A percentile compares a stretch with the other conserved stretches of the same genome.
These are phyloP conservation scores for Eurypyga helias DNA, from an alignment of 2,113 vertebrate genomes.

Conservation along the genomic window DNA sequence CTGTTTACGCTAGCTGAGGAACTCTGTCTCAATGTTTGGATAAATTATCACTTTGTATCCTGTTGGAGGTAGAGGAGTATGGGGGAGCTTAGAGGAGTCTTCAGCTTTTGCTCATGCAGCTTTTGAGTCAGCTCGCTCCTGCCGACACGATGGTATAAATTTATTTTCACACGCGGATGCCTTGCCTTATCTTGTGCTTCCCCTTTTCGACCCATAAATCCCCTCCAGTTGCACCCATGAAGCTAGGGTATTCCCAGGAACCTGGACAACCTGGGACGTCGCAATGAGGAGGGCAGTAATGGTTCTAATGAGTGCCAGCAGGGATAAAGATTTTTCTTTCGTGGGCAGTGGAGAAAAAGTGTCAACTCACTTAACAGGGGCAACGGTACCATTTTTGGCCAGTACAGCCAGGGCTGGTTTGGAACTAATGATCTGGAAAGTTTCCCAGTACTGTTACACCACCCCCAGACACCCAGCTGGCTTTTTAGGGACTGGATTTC, in stretches of 20 bases:
- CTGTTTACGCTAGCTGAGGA: slow-evolving; percentile 39
- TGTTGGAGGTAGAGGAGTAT: not conserved
- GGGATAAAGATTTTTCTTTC: not conserved
- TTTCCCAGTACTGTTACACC: not conserved
- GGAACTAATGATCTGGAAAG: not conserved
- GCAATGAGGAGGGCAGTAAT: not conserved
- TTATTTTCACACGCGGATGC: rapidly evolving
- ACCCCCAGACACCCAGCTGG: not conserved
- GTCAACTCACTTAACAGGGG: not conserved
- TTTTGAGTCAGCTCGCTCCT: not conserved
- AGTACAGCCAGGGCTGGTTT: not conserved
- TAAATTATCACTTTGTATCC: slow-evolving; percentile 66
- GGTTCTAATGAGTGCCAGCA: not conserved
- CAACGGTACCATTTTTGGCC: not conserved
- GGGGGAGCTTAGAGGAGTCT: not conserved
- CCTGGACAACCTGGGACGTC: not conserved
- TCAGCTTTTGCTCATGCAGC: not conserved
- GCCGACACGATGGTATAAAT: not conserved
- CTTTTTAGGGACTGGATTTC: not conserved
- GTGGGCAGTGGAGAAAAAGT: not conserved
- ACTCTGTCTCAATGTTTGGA: slow-evolving; percentile 47
- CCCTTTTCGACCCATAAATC: not conserved
- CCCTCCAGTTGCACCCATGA: not conserved
- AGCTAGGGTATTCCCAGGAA: not conserved
- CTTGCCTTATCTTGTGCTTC: not conserved